Conservation (phyloP, 2,888 invertebrate species). For the Amblyteles armatorius region DNA sequence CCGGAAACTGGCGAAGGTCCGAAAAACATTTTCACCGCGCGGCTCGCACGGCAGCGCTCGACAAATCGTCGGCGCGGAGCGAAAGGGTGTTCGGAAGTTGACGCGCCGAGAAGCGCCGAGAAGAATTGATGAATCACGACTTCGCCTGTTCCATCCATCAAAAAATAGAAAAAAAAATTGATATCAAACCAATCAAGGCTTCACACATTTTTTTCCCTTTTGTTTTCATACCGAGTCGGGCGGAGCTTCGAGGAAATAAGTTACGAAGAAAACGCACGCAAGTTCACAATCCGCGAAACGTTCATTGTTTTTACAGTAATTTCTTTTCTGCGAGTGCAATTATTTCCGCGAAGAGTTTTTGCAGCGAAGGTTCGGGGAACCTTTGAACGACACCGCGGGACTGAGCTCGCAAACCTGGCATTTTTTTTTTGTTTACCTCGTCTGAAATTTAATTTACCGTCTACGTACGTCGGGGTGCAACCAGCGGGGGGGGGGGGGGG, state of each 20-base stretch:
- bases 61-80: not conserved
- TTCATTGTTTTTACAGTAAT: not conserved
- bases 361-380: not conserved
- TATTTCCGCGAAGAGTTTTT: constrained; percentile 24
- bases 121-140: constrained; percentile 57
- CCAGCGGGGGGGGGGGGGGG: not conserved
- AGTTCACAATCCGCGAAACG: not conserved
- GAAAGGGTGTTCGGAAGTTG: constrained; percentile 11
- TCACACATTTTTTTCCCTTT: not conserved
- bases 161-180: not conserved
- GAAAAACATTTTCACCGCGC: constrained; percentile 49
- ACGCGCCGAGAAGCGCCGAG: constrained; percentile 10
- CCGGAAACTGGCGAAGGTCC: constrained; percentile 39
- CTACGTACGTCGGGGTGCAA: not conserved
- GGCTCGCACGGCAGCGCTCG: not conserved
- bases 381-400: not conserved
- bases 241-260: not conserved
- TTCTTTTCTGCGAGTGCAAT: constrained; percentile 5
- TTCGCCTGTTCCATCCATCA: not conserved
- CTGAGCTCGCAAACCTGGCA: not conserved
- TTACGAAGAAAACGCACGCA: not conserved
- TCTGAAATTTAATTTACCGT: constrained; percentile 57
- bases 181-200: not conserved
- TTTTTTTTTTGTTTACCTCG: constrained; percentile 24
- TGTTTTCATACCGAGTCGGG: not conserved